These are phyloP conservation scores for Ophion ellenae DNA, from an alignment of 2,888 invertebrate species.

Conservation along the genomic window DNA sequence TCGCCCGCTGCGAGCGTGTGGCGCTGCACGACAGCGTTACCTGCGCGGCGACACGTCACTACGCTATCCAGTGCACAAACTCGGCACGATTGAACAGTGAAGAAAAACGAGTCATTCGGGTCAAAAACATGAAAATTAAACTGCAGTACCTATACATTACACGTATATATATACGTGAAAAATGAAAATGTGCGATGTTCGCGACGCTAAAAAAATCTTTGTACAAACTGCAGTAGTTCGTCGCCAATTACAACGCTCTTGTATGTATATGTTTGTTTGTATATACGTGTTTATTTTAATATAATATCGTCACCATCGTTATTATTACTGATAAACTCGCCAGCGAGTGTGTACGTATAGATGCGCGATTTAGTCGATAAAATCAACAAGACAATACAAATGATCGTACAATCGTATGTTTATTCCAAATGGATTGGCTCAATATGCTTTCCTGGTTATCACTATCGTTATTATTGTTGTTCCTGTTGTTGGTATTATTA, in stretches of 20 bases:
- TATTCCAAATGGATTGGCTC: conserved; percentile 65
- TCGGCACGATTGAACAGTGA: not conserved
- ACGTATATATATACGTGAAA: not conserved
- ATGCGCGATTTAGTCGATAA: conserved; percentile 61
- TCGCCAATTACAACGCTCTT: conserved; percentile 42
- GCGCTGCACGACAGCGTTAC: conserved; percentile 17
- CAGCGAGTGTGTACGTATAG: conserved; percentile 59
- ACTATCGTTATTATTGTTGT: conserved; percentile 41
- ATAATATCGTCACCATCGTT: conserved; percentile 40
- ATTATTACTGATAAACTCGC: conserved; percentile 60
- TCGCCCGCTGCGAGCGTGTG: not conserved
- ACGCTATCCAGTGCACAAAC: not conserved
- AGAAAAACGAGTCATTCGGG: conserved; percentile 5
- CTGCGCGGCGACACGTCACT: too few relatives aligned
- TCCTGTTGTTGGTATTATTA: conserved; percentile 35
- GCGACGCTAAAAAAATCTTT: too few relatives aligned
- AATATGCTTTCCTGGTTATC: conserved; percentile 52
- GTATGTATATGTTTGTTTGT: not conserved
- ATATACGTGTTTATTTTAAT: conserved; percentile 34
- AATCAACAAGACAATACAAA: conserved; percentile 64
- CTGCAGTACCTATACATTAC: not conserved
- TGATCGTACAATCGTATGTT: conserved; percentile 66
- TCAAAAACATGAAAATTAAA: conserved; percentile 31
- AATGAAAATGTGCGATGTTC: too few relatives aligned
- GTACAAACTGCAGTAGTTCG: not conserved